Percentiles rank a stretch among this genome's conserved stretches.
Evolutionary conservation across 2,888 invertebrate species (phyloP).

Genomic region (Drosophila kuntzei): DNA sequence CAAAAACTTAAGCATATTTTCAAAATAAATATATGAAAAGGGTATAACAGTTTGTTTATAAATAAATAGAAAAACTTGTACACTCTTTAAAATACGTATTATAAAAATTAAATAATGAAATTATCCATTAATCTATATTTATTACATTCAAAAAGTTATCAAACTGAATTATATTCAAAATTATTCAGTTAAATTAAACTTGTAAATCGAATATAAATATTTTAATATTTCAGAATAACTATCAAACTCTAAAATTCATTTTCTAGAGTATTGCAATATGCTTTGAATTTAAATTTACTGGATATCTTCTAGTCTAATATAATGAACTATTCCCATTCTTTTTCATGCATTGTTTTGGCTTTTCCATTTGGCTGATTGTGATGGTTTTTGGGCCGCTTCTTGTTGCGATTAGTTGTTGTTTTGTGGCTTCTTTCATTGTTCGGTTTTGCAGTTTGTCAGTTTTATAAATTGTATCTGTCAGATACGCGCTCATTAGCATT

Average conservation of each 20-base stretch:
- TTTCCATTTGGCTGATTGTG: conserved; percentile 64
- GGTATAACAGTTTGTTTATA: neutral
- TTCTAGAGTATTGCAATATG: neutral
- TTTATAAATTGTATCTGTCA: conserved; percentile 81
- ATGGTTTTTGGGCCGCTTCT: conserved; percentile 33
- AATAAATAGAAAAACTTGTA: neutral
- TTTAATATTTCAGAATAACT: no score
- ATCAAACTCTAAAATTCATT: no score
- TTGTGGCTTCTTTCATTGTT: conserved; percentile 42
- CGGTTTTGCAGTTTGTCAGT: conserved; percentile 62
- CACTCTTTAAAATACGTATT: no score
- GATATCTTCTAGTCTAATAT: neutral
- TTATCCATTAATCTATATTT: no score
- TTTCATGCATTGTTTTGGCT: conserved; percentile 29
- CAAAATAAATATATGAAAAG: no score
- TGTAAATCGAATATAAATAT: no score
- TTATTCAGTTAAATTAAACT: no score
- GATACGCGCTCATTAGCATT: conserved; percentile 81
- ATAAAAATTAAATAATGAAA: no score
- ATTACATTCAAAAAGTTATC: no score
- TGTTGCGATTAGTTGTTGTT: conserved; percentile 20
- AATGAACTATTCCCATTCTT: neutral
- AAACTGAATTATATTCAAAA: no score
- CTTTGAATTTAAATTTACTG: neutral
- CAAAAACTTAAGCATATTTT: no score